Evolutionary conservation across 2,888 invertebrate species (phyloP).

Genomic region (Napeogenes inachia): DNA sequence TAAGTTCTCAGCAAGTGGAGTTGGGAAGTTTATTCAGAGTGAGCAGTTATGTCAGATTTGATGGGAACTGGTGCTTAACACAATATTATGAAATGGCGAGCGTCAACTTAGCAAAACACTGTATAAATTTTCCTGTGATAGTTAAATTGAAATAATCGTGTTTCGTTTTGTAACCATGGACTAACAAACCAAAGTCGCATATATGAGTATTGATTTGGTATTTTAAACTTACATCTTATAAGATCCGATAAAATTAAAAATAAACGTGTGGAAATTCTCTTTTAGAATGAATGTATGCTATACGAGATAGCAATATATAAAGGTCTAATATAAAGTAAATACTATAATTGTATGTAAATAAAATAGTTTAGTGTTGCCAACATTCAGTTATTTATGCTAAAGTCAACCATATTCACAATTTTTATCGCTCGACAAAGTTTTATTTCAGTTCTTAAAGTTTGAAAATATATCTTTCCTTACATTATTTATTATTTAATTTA

Average conservation of each 20-base stretch:
- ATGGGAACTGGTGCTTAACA: conserved; percentile 58
- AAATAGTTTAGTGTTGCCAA: no score
- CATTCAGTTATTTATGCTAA: no score
- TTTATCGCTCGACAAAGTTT: no score
- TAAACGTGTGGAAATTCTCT: no score
- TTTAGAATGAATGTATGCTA: no score
- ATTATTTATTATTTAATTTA: no score
- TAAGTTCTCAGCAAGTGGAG: conserved; percentile 45
- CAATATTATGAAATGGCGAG: conserved; percentile 64
- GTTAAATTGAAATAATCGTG: conserved; percentile 39
- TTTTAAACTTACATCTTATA: background rate
- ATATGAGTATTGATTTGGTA: background rate
- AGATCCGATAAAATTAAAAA: background rate
- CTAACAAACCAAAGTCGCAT: background rate
- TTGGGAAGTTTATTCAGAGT: conserved; percentile 59
- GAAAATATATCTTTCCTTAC: no score
- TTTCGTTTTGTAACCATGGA: conserved; percentile 2
- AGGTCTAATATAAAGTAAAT: no score
- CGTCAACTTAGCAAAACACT: conserved; percentile 63
- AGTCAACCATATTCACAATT: no score
- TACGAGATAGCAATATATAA: no score
- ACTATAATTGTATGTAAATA: no score
- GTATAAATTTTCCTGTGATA: conserved; percentile 52
- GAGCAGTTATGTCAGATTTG: conserved; percentile 61
- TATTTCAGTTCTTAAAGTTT: no score